A percentile compares a stretch with the other conserved stretches of the same genome.
Conservation (phyloP, 2,888 invertebrate genomes). For the Sesia apiformis region DNA sequence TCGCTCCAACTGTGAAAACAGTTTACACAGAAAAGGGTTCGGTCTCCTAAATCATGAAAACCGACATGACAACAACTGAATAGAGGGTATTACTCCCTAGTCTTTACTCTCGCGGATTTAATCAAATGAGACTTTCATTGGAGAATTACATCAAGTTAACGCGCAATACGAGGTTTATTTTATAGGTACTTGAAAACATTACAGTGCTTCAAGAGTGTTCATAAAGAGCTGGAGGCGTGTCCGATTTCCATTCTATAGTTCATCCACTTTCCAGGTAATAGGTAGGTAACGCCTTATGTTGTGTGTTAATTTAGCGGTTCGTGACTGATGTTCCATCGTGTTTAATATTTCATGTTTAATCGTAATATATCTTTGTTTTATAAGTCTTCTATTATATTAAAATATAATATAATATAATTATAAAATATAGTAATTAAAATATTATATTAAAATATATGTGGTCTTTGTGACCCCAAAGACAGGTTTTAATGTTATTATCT, state of each 20-base stretch:
- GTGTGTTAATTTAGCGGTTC: constrained; percentile 11
- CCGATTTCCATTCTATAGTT: constrained; percentile 10
- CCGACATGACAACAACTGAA: constrained; percentile 24
- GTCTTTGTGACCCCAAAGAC: too few relatives aligned
- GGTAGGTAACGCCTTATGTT: not conserved
- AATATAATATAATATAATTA: too few relatives aligned
- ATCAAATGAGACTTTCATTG: constrained; percentile 22
- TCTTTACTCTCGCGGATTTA: constrained; percentile 15
- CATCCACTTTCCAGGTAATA: constrained; percentile 10
- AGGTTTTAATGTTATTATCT: too few relatives aligned
- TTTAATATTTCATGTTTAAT: not conserved
- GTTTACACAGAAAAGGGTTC: constrained; percentile 12
- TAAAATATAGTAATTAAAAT: too few relatives aligned
- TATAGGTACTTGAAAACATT: not conserved
- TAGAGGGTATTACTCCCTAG: constrained; percentile 22
- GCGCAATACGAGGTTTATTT: not conserved
- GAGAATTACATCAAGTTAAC: constrained; percentile 16
- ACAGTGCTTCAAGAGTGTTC: not conserved
- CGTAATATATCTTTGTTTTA: not conserved
- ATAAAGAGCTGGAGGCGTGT: constrained; percentile 5
- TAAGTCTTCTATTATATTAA: too few relatives aligned
- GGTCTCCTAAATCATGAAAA: constrained; percentile 31
- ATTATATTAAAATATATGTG: too few relatives aligned
- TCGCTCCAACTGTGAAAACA: constrained; percentile 17
- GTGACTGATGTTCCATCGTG: constrained; percentile 8